Evolutionary conservation across 2,113 vertebrate genomes (phyloP), one percentile per base, ranked within the genome.

Genomic region (Alectura lathami): DNA sequence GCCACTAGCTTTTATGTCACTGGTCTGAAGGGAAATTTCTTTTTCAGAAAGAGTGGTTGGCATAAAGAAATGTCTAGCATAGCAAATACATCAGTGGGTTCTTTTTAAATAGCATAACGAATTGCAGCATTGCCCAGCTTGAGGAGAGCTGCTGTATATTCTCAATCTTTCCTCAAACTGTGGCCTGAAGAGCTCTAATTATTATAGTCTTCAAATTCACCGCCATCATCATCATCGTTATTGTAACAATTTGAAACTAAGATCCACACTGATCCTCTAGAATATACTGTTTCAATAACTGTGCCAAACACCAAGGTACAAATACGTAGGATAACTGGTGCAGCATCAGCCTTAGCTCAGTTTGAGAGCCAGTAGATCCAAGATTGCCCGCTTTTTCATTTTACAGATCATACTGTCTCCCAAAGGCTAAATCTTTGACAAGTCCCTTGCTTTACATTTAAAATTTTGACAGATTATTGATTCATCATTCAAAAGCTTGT

Each of bases 401-500:
- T 79, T n/a, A 47, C 62, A 54, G 59, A 50, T 50, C 75, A 5
- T 23, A 18, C 32, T 74, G 38, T 51, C 42, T 77, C 45, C 70
- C 60, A 20, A 47, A 85, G 50, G 53, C 67, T 85, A 63, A 83
- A 63, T 16, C 68, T 94, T 79, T 87, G 82, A 69, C 70, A 73
- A 32, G 66, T 83, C 42, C 60, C 36, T 40, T 47, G 29, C 22
- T 94, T 89, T 79, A 67, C 30, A 27, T 73, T 93, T 91, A 51
- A 82, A 94, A 67, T 84, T 76, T 82, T 85, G 94, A 92, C 78
- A 83, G 36, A 50, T 62, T 94, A 95, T 95, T 92, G 91, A 93
- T 94, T 95, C 40, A 74, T 91, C 94, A 91, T 92, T 94, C 78
- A 85, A 89, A 92, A 91, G 67, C 72, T 94, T 94, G 42, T 63